These are phyloP conservation scores for Propithecus coquereli DNA, from an alignment of 2,113 vertebrate genomes.

Conservation along the genomic window DNA sequence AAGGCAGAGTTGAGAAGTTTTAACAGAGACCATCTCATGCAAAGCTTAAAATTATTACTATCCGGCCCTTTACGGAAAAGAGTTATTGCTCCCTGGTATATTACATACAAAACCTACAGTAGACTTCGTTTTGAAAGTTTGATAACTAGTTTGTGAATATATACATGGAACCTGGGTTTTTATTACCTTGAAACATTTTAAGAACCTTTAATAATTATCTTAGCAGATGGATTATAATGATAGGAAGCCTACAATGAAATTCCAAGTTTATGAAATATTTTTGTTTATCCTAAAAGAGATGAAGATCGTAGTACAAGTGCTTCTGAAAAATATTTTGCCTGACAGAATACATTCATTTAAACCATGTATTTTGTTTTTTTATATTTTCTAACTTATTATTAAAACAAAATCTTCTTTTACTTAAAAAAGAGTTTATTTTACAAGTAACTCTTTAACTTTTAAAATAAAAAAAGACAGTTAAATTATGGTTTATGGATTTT, in stretches of 20 bases:
- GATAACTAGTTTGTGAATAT: neutral
- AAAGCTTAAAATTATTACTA: neutral
- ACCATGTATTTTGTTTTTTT: neutral
- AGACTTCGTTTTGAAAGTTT: neutral
- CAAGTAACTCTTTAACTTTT: slow-evolving; percentile 51
- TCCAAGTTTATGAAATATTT: slow-evolving; percentile 5
- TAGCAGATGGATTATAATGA: neutral
- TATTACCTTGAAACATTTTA: neutral
- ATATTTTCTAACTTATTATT: neutral
- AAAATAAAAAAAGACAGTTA: neutral
- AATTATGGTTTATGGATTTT: slow-evolving; percentile 49
- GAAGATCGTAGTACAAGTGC: neutral
- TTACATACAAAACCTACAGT: neutral
- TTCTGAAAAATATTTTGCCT: slow-evolving; percentile 17
- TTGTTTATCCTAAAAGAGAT: slow-evolving; percentile 29
- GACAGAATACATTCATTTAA: neutral
- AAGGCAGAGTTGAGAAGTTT: neutral
- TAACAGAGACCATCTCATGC: neutral
- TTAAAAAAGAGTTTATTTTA: slow-evolving; percentile 28
- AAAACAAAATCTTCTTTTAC: slow-evolving; percentile 12
- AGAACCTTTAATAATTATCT: neutral
- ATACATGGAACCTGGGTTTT: neutral
- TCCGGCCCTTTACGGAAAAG: neutral
- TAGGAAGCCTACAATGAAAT: neutral
- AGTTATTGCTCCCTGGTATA: neutral